Percentiles rank a stretch among this genome's conserved stretches.
Conservation (phyloP, 2,797 vertebrate genomes). For the Chlorospingus semifuscus region DNA sequence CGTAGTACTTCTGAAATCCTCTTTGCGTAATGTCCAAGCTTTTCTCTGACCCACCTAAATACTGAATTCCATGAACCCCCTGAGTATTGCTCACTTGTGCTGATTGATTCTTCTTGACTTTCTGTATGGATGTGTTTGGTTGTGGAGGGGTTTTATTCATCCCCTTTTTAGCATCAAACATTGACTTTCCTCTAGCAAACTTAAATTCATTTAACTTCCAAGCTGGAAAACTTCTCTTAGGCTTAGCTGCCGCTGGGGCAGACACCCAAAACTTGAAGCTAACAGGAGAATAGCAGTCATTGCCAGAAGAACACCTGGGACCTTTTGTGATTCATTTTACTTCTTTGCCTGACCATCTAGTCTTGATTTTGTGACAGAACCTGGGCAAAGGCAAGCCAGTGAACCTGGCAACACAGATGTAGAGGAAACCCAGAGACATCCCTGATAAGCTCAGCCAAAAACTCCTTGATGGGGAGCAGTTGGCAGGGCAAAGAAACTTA, state of each 20-base stretch:
- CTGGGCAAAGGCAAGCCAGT: accelerated
- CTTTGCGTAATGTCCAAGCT: not conserved
- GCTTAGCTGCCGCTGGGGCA: not conserved
- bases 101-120: not conserved
- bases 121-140: not conserved
- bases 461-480: not conserved
- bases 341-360: not conserved
- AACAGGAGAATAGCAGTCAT: not conserved
- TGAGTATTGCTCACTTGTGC: not conserved
- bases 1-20: not conserved
- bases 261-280: not conserved
- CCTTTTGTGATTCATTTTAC: not conserved
- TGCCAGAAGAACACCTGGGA: not conserved
- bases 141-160: accelerated
- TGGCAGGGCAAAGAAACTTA: not conserved
- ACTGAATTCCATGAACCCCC: no score
- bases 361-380: not conserved
- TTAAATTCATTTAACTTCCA: not conserved
- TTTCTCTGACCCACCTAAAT: not conserved
- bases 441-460: not conserved
- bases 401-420: not conserved
- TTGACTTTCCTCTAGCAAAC: not conserved
- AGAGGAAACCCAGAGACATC: not conserved
- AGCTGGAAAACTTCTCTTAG: not conserved
- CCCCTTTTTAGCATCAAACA: not conserved